Evolutionary conservation across 1,140 invertebrate genomes (phyloP).

Genomic region (Atta cephalotes): DNA sequence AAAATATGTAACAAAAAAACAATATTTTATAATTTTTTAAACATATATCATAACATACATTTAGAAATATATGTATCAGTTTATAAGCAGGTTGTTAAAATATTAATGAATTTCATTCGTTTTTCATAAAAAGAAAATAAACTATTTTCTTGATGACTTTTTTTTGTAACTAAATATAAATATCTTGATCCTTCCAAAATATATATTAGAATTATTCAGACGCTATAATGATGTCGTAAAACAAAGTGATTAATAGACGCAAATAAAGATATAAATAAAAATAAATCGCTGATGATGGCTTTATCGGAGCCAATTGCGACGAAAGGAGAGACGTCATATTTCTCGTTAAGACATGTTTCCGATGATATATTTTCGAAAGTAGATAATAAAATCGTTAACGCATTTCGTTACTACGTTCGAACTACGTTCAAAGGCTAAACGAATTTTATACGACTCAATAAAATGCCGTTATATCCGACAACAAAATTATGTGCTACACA

Average conservation of each 20-base stretch:
- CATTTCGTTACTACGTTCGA: not conserved
- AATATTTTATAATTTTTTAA: not conserved
- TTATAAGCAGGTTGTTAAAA: not conserved
- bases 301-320: not conserved
- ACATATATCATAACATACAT: not conserved
- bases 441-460: slow-evolving; percentile 45
- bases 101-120: not conserved
- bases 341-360: not conserved
- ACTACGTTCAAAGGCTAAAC: not conserved
- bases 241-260: not conserved
- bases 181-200: not conserved
- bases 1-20: no score
- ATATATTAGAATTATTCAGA: not conserved
- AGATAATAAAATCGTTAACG: slow-evolving; percentile 41
- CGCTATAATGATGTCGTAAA: slow-evolving; percentile 12
- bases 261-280: not conserved
- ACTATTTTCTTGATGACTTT: not conserved
- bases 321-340: not conserved
- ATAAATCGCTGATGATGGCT: slow-evolving; percentile 27
- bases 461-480: slow-evolving; percentile 13
- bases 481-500: not conserved
- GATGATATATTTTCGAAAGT: slow-evolving; percentile 2
- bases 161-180: not conserved
- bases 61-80: not conserved
- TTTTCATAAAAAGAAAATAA: not conserved